Evolutionary conservation across 2,797 vertebrate genomes (phyloP), one percentile per base, ranked within the genome.

Genomic region (Sebastiscus albofasciatus): DNA sequence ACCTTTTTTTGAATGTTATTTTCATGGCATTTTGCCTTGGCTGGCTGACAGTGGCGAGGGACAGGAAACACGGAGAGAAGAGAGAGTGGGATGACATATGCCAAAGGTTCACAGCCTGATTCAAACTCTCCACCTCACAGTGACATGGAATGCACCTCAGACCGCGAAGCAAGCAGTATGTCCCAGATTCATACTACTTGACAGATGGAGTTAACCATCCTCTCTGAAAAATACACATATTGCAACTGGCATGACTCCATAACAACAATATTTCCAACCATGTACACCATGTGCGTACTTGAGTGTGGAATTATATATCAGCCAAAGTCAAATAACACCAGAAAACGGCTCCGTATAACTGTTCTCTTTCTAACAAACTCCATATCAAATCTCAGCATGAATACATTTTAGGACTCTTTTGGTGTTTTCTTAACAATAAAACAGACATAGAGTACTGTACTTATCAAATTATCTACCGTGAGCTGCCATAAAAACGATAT

Each of bases 171-270:
- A 65, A 60, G 74, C 80, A 79, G 60, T 56, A 56, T 66, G 83
- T 79, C 78, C 87, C 59, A 80, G 82, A 89, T 82, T 88, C 72
- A 83, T 13, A 75, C 42, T 54, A 73, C 83, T 73, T 83, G 85
- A 85, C 90, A 90, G 90, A 93, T 90, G 88, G 89, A 90, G 84
- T 67, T 70, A 86, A 85, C 52, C 78, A 61, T 64, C 58, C 27
- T 71, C 33, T 83, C 79, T 72, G 77, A 85, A 80, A 78, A 86
- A 81, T 49, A 79, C 71, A 82, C 77, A 86, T 59, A 85, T 72
- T 90, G 79, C 64, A 85, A 72, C 67, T 84, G 84, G 73, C 84
- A 60, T 34, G 12, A 6, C 68, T 80, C 70, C 80, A 80, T 81
- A 62, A 80, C 67, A 77, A 84, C 76, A 33, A 20, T 60, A 72